These are phyloP conservation scores for Spodoptera frugiperda DNA, from an alignment of 1,140 invertebrate species.

Conservation along the genomic window DNA sequence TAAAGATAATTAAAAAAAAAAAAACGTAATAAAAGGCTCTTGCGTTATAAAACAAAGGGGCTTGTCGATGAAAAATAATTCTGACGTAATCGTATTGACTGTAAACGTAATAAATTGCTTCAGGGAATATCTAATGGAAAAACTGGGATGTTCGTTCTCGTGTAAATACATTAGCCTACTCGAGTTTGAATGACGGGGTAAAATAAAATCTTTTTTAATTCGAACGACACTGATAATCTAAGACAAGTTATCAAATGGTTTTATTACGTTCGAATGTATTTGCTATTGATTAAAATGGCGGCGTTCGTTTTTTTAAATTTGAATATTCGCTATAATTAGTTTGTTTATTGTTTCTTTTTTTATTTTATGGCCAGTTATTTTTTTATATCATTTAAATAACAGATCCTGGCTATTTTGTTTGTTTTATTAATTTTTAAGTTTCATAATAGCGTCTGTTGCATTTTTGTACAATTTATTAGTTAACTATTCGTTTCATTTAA, in stretches of 20 bases:
- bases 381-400: background rate
- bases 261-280: slow-evolving; percentile 34
- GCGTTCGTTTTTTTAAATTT: background rate
- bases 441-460: too few relatives aligned
- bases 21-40: slow-evolving; percentile 22
- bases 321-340: background rate
- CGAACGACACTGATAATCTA: background rate
- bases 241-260: background rate
- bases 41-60: slow-evolving; percentile 1
- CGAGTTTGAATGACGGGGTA: slow-evolving; percentile 23
- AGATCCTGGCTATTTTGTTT: background rate
- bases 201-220: slow-evolving; percentile 34
- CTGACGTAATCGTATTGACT: slow-evolving; percentile 20
- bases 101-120: slow-evolving; percentile 32
- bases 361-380: background rate
- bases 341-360: slow-evolving; percentile 8
- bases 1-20: slow-evolving; percentile 12
- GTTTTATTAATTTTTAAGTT: background rate
- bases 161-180: slow-evolving; percentile 35
- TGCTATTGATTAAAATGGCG: slow-evolving; percentile 4
- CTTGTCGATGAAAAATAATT: slow-evolving; percentile 14
- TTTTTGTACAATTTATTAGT: too few relatives aligned
- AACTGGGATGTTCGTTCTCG: slow-evolving; percentile 16
- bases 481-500: too few relatives aligned
- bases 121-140: slow-evolving; percentile 11